Percentiles rank a stretch among this genome's conserved stretches.
Conservation (phyloP, 2,888 invertebrate species). For the Drosophila meridionalis region DNA sequence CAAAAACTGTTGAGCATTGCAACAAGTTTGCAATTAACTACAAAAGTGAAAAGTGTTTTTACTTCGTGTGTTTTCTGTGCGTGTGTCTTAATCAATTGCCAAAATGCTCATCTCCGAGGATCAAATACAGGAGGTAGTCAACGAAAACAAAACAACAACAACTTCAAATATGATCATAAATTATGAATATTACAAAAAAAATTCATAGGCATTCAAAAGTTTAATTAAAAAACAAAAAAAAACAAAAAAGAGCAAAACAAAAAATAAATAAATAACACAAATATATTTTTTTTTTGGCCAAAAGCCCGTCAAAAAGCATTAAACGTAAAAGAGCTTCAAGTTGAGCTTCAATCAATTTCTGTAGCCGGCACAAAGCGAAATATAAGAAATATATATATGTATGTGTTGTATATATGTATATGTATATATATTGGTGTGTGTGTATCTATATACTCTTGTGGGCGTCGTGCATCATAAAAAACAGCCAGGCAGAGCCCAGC, state of each 20-base stretch:
- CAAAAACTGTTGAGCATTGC: conserved; percentile 6
- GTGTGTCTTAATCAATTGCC: conserved; percentile 1
- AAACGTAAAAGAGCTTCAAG: conserved; percentile 39
- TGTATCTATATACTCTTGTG: conserved; percentile 58
- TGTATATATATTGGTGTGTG: background rate
- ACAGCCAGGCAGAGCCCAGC: conserved; percentile 5
- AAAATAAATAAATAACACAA: conserved; percentile 3
- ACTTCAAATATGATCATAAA: conserved; percentile 25
- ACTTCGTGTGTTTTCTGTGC: conserved; percentile 1
- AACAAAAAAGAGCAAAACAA: background rate
- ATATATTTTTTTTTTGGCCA: conserved; percentile 19
- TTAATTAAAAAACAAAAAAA: conserved; percentile 32
- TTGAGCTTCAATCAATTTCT: conserved; percentile 73
- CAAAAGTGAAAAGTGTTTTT: conserved; percentile 7
- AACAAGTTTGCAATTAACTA: background rate
- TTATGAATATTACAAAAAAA: conserved; percentile 19
- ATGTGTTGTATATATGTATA: background rate
- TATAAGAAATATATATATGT: conserved; percentile 11
- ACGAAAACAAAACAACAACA: background rate
- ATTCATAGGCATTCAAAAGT: conserved; percentile 20
- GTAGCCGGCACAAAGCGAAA: conserved; percentile 24
- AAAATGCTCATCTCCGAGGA: conserved; percentile 83
- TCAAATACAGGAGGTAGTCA: conserved; percentile 84
- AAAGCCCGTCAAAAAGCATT: conserved; percentile 28
- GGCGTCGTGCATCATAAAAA: conserved; percentile 80